Evolutionary conservation across 2,113 vertebrate species (phyloP), one percentile per base, ranked within the genome.

Genomic region (Emydura subglobosa): DNA sequence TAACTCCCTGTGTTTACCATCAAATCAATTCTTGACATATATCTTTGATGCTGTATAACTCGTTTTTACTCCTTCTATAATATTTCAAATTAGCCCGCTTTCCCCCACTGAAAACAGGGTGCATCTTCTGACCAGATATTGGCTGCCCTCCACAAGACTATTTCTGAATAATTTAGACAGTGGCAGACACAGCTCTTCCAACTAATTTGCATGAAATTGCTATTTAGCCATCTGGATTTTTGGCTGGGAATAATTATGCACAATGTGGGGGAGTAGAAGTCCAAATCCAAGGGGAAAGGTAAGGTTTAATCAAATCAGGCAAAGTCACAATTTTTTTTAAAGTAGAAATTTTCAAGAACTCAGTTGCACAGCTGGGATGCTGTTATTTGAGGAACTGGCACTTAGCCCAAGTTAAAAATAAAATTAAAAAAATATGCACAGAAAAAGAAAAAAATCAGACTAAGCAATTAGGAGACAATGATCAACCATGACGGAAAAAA

Each of bases 181-280:
- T 44, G 83, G 79, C 93, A 93, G 88, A 21, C 90, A 74, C 92
- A 83, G 91, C 42, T 93, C 84, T 93, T 95, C 80, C 85, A 97
- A 59, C 79, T 91, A 59, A 93, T 93, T 93, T 94, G 92, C 89
- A 89, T 59, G 91, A 80, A 44, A 6, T 21, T 93, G 83, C 82
- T 91, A 83, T 79, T 84, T 83, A 85, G 92, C 83, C 51, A 91
- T 91, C 82, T 81, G 54, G 95, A n/a, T 65, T 89, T 4, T 34
- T 76, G 91, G 79, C 21, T 82, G 93, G 79, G 89, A 90, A 54
- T 72, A n/a, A 83, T 6, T 55, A 10, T 53, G 34, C 50, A 51
- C 49, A 51, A 47, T 16, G 74, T 14, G 59, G 78, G 0, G 1
- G n/a, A 96, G 39, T 59, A 86, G 85, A 89, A 65, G 39, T 34